phyloP scores from a whole-genome alignment of 2,797 vertebrate species.

The Mormyrus hasselquistii region DNA sequence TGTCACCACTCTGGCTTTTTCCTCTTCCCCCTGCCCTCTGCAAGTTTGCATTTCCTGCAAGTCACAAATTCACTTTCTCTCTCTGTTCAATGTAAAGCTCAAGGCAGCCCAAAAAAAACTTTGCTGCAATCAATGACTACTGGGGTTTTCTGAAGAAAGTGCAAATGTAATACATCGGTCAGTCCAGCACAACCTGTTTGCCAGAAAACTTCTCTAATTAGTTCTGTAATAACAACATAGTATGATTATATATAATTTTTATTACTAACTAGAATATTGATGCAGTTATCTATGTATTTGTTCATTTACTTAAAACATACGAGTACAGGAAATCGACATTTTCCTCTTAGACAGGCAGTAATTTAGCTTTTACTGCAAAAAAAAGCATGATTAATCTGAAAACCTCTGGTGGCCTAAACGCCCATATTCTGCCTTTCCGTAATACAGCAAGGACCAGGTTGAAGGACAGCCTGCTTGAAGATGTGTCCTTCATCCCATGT shows the following conservation, averaged over 20 bases:
- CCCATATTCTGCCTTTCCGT: neutral
- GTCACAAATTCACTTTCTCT: neutral
- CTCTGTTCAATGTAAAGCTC: neutral
- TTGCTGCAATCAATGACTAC: neutral
- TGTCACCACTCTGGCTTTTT: neutral
- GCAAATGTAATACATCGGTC: neutral
- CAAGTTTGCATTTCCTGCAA: neutral
- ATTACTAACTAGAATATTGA: neutral
- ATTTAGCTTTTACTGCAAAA: neutral
- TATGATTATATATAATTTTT: neutral
- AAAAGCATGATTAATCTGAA: neutral
- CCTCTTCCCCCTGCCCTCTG: neutral
- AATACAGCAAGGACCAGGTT: neutral
- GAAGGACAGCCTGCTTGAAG: conserved; percentile 1
- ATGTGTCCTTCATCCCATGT: neutral
- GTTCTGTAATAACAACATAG: neutral
- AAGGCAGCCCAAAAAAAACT: neutral
- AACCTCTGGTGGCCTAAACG: neutral
- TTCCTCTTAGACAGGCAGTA: neutral
- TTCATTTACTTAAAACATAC: neutral
- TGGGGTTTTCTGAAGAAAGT: neutral
- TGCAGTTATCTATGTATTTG: neutral
- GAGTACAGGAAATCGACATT: neutral
- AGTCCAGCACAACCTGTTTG: too few relatives aligned
- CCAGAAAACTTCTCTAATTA: neutral